A percentile compares a stretch with the other conserved stretches of the same genome.
phyloP scores from a whole-genome alignment of 2,113 vertebrate species.

The Ictidomys tridecemlineatus region DNA sequence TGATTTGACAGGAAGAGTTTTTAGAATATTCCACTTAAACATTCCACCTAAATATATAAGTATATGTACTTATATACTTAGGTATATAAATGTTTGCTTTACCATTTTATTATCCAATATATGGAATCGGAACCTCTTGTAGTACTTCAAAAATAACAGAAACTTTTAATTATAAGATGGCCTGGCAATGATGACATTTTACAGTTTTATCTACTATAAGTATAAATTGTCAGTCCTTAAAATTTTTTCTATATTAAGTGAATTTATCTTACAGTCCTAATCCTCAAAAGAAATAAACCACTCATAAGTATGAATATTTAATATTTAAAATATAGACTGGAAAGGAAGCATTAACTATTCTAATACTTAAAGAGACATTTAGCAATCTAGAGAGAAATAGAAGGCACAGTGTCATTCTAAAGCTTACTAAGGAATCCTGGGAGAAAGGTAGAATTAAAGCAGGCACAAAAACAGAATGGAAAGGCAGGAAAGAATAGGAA shows the following conservation, averaged over 20 bases:
- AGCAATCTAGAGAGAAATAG: neutral
- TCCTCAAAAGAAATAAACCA: slow-evolving; percentile 61
- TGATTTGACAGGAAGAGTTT: slow-evolving; percentile 30
- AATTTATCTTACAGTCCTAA: slow-evolving; percentile 36
- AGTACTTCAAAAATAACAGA: slow-evolving; percentile 76
- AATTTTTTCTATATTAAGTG: slow-evolving; percentile 19
- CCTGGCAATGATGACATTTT: slow-evolving; percentile 56
- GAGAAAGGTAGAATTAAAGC: neutral
- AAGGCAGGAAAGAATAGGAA: neutral
- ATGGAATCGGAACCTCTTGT: slow-evolving; percentile 70
- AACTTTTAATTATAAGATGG: slow-evolving; percentile 64
- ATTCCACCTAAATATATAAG: neutral
- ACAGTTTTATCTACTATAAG: slow-evolving; percentile 45
- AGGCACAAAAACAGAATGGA: neutral
- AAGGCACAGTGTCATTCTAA: neutral
- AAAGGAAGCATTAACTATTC: slow-evolving; percentile 15
- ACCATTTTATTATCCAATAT: slow-evolving; percentile 62
- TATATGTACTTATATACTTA: neutral
- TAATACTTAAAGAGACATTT: slow-evolving; percentile 31
- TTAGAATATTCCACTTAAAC: slow-evolving; percentile 54
- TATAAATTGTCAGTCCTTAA: neutral
- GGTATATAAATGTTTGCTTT: slow-evolving; percentile 67
- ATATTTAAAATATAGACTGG: slow-evolving; percentile 43
- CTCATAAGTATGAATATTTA: neutral
- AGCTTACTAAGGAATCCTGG: neutral